phyloP scores from a whole-genome alignment of 2,113 vertebrate species.

The Capreolus pygargus region DNA sequence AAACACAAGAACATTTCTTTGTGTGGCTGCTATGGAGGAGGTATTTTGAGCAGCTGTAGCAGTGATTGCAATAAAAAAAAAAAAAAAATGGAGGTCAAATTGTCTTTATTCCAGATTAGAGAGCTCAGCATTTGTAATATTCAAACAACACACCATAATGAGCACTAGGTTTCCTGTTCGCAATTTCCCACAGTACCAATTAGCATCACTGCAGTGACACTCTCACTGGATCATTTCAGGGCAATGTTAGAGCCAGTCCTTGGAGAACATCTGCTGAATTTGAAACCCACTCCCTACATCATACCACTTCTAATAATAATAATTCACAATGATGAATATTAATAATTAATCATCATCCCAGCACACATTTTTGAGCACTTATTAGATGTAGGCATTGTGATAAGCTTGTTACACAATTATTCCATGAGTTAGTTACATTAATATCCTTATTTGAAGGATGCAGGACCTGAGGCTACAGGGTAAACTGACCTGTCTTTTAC shows the following conservation, averaged over 20 bases:
- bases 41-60: constrained; percentile 59
- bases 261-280: constrained; percentile 15
- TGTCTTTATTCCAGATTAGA: constrained; percentile 51
- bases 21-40: constrained; percentile 9
- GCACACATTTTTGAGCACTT: not conserved
- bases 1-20: constrained; percentile 7
- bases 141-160: constrained; percentile 23
- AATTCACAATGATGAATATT: not conserved
- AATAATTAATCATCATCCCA: not conserved
- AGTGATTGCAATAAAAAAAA: not conserved
- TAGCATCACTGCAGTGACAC: not conserved
- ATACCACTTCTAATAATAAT: not conserved
- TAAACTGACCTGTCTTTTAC: not conserved
- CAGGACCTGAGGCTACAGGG: not conserved
- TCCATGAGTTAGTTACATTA: not conserved
- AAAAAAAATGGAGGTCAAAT: constrained; percentile 45
- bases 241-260: not conserved
- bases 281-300: not conserved
- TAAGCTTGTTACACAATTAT: not conserved
- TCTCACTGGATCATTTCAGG: not conserved
- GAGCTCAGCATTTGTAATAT: constrained; percentile 39
- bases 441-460: not conserved
- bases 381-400: not conserved
- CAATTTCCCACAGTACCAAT: constrained; percentile 51
- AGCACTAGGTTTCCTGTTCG: constrained; percentile 20